Base-by-base conservation (phyloP, 2,888 invertebrate genomes). In the Escarpia spicata region DNA sequence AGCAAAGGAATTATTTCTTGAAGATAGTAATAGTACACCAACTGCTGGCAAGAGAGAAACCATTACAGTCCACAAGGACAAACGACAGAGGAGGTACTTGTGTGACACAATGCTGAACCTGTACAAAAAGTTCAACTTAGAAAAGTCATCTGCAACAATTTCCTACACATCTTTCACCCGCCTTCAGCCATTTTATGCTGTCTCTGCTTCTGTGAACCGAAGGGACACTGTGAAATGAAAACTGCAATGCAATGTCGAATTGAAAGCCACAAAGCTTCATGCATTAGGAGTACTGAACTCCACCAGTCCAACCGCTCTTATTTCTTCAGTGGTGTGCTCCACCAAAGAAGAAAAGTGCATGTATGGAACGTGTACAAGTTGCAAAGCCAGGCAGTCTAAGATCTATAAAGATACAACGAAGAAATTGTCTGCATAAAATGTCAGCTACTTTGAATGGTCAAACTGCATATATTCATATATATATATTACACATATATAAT, bases 141-240 rank as follows among this genome's bases (percentile, higher is more conserved):
- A 93, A 45, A 91, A 92, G 43, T 9, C 92, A 44, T 43, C 60
- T 26, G 31, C n/a, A 31, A 91, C 75, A 15, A 90, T 93, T 92
- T 93, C 92, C 43, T 92, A 92, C 58, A 44, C 92, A 26, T 92
- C 92, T 4, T 93, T 93, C 91, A 92, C 91, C n/a, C 89, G 93
- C 8, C 90, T 93, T 60, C 91, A 43, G 89, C 93, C 93, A 75
- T 92, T 93, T 75, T 92, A 92, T 90, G 91, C 75, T 75, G 92
- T 92, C 26, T 4, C 90, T 92, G 90, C 90, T 52, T 45, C 43
- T 52, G 92, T 92, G 31, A 91, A 52, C 31, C 19, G 90, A 10
- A 52, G 93, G 43, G 92, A 93, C 92, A 91, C 92, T 43, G 52
- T 44, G 31, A 43, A 91, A 31, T 92, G 93, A 45, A 93, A 92